These are phyloP conservation scores for Bradypodion pumilum DNA, from an alignment of 2,797 vertebrate species.

Conservation along the genomic window DNA sequence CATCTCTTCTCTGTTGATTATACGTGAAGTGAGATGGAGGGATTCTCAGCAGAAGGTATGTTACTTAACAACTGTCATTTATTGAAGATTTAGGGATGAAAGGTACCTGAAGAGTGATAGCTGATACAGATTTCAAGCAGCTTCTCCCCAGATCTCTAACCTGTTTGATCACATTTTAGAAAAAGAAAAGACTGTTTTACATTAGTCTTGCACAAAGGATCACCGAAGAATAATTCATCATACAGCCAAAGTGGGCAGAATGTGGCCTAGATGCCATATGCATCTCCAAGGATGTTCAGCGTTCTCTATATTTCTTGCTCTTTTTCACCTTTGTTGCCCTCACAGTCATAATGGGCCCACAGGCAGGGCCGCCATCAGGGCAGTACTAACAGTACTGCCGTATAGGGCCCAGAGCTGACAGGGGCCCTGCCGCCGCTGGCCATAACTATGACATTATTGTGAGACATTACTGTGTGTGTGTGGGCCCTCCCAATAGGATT, in stretches of 20 bases:
- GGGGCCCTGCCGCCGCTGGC: too few species aligned
- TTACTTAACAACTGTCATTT: slow-evolving; percentile 42
- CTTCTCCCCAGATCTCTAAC: slow-evolving; percentile 31
- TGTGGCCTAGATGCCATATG: too few species aligned
- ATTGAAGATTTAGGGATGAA: slow-evolving; percentile 37
- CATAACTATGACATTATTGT: too few species aligned
- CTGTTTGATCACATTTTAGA: background rate
- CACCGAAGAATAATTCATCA: background rate
- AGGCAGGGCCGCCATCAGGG: too few species aligned
- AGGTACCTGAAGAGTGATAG: slow-evolving; percentile 21
- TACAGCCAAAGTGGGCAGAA: background rate
- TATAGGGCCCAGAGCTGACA: too few species aligned
- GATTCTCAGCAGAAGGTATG: slow-evolving; percentile 52
- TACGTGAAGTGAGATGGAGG: slow-evolving; percentile 45
- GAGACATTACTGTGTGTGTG: too few species aligned
- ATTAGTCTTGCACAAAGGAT: background rate
- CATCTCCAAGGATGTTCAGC: too few species aligned
- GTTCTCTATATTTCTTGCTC: too few species aligned
- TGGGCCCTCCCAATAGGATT: too few species aligned
- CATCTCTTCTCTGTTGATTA: slow-evolving; percentile 57
- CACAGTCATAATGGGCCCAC: too few species aligned
- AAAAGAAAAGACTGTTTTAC: background rate
- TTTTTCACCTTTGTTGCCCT: too few species aligned
- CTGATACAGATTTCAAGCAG: slow-evolving; percentile 4
- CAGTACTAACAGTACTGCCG: too few species aligned